Conservation (phyloP, 2,113 vertebrate species). For the Apteryx mantelli region DNA sequence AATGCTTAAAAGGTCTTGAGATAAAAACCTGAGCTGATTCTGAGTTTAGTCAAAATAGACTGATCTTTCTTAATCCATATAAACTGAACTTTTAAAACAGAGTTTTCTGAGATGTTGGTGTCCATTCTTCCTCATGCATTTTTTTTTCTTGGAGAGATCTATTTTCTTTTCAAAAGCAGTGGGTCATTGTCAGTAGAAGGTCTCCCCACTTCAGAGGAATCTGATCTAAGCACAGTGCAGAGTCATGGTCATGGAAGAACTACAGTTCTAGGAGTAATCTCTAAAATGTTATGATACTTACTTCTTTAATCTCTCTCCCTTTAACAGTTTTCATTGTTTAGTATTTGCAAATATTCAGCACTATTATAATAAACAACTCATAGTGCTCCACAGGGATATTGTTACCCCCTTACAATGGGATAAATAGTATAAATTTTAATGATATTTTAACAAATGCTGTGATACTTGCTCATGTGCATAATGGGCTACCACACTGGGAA, state of each 20-base stretch:
- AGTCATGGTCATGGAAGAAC: background rate
- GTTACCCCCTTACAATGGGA: background rate
- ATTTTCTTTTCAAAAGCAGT: no score
- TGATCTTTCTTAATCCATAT: background rate
- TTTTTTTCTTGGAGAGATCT: no score
- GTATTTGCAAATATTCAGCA: background rate
- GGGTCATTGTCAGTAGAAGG: background rate
- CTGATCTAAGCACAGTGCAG: background rate
- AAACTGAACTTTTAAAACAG: background rate
- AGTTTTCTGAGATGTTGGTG: background rate
- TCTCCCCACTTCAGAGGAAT: background rate
- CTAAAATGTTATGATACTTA: background rate
- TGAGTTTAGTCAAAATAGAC: background rate
- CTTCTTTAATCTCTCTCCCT: background rate
- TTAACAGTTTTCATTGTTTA: background rate
- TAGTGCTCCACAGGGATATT: background rate
- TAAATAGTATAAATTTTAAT: slow-evolving; percentile 30
- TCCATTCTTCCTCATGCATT: background rate
- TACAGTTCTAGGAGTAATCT: background rate
- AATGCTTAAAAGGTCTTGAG: background rate
- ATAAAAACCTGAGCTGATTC: background rate
- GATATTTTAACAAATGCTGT: slow-evolving; percentile 22
- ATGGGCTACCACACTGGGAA: background rate
- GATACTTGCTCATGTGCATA: background rate
- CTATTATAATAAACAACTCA: background rate